Evolutionary conservation across 2,888 invertebrate species (phyloP).

Genomic region (Cheilosia vulpina): DNA sequence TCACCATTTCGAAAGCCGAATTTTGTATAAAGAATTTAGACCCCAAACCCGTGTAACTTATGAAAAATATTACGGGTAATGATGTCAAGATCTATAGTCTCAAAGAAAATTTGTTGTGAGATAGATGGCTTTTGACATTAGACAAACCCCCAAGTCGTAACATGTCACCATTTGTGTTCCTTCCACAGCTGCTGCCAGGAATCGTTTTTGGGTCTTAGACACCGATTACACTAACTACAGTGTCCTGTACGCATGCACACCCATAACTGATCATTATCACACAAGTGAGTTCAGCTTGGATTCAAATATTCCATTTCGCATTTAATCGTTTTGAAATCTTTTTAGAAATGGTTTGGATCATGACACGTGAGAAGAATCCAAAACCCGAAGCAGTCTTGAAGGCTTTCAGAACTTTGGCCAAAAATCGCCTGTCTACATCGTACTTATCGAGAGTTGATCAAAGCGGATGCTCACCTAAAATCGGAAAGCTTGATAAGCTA

Average conservation of each 20-base stretch:
- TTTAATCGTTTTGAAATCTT: conserved; percentile 29
- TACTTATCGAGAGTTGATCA: conserved; percentile 71
- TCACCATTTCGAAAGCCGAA: background rate
- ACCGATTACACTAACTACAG: conserved; percentile 86
- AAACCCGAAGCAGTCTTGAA: conserved; percentile 18
- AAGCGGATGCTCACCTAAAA: conserved; percentile 48
- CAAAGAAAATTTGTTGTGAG: no score
- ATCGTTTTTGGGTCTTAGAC: conserved; percentile 85
- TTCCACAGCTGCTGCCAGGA: conserved; percentile 27
- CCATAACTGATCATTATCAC: conserved; percentile 29
- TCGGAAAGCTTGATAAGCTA: conserved; percentile 9
- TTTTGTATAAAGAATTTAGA: background rate
- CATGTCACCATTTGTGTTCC: background rate
- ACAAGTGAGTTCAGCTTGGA: conserved; percentile 57
- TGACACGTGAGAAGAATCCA: conserved; percentile 75
- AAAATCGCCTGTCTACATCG: conserved; percentile 61
- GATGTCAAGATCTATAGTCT: no score
- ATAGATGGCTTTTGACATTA: no score
- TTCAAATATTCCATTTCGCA: background rate
- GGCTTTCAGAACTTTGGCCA: conserved; percentile 50
- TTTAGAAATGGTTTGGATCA: conserved; percentile 76
- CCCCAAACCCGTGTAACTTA: no score
- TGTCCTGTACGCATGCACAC: conserved; percentile 86
- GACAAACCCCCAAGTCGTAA: no score
- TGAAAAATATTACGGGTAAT: no score